Evolutionary conservation across 2,797 vertebrate species (phyloP), one percentile per base, ranked within the genome.

Genomic region (Sebastes jordani): DNA sequence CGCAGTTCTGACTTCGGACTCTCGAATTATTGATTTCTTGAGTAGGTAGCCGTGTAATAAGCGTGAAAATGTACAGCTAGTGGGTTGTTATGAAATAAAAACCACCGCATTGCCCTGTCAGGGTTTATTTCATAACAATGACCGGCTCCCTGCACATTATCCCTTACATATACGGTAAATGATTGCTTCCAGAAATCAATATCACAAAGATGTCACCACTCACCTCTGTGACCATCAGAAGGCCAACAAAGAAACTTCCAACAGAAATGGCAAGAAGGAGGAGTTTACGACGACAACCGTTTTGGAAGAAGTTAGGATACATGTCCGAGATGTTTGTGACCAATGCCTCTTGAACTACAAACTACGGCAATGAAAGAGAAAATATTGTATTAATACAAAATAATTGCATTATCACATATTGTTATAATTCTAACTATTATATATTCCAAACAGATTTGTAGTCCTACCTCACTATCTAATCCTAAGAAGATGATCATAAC

Each of bases 401-500:
- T 4, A 25, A 2, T 4, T 36, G 0, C 22, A 23, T 11, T 4
- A 60, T 46, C 20, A 22, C 7, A 46, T 46, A 46, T 46, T 46
- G 7, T 46, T 46, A 46, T 46, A 18, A 20, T 46, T 46, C 42
- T 46, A 46, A 46, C 0, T 49, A 49, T 9, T 52, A 52, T 52
- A 52, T 52, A 29, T 22, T 63, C 11, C 6, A 75, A 71, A 34
- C 16, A 64, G 3, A 58, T 5, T 18, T n/a, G 1, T 22, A 18
- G 14, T 74, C 78, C 61, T 89, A 98, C 98, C 96, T 99, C 97
- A 87, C 97, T 98, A 84, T 99, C 98, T 80, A 99, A 93, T 60
- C 98, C 98, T 61, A 99, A 89, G 76, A 99, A 97, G 84, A 99
- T 94, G 79, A 99, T 92, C 98, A 99, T 99, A 61, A 98, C 67